These are phyloP conservation scores for Apeira syringaria DNA, from an alignment of 2,888 invertebrate genomes.

Conservation along the genomic window DNA sequence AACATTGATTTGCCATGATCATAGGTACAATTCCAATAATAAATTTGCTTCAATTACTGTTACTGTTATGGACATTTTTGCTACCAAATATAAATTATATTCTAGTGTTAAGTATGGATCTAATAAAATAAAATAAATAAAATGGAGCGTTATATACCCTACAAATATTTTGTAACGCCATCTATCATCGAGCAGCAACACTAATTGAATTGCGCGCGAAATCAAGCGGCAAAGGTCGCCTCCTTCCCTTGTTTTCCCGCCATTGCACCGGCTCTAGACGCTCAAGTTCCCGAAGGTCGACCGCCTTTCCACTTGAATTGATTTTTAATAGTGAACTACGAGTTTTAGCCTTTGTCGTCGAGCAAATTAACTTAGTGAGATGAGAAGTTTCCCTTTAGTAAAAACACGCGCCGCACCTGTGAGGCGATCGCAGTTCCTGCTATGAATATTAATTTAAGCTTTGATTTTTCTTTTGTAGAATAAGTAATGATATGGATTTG, in stretches of 20 bases:
- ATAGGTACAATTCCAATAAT: no score
- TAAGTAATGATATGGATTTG: no score
- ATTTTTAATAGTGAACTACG: conserved; percentile 79
- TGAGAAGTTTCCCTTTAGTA: conserved; percentile 55
- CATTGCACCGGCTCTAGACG: conserved; percentile 68
- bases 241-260: conserved; percentile 68
- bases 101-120: no score
- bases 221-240: conserved; percentile 80
- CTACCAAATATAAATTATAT: no score
- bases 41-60: no score
- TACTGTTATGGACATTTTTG: no score
- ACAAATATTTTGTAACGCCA: conserved; percentile 48
- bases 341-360: conserved; percentile 69
- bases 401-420: background rate
- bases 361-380: conserved; percentile 71
- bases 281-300: conserved; percentile 62
- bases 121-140: no score
- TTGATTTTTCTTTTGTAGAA: no score
- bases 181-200: conserved; percentile 69
- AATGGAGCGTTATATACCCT: conserved; percentile 12
- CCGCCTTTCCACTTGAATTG: conserved; percentile 71
- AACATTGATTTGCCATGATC: no score
- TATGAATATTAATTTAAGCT: conserved; percentile 32
- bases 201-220: conserved; percentile 82
- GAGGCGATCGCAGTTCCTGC: conserved; percentile 24